Base-by-base conservation (phyloP, 2,888 invertebrate species). In the Pasiphila rectangulata region DNA sequence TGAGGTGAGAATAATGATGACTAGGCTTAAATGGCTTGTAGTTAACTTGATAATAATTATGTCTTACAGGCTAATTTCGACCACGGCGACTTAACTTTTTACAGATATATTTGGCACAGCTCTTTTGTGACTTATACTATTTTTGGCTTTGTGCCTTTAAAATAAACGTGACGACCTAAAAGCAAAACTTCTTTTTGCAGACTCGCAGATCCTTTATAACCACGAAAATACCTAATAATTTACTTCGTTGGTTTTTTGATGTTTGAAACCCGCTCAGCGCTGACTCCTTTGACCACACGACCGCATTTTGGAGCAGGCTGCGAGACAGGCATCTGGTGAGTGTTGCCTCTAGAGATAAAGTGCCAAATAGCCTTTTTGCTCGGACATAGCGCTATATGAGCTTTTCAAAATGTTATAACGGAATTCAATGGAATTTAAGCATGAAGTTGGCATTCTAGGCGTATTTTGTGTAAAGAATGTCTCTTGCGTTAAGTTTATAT, bases 271-370 rank as follows among this genome's bases (percentile, higher is more conserved):
- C 27, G 13, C 7, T 25, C 13, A 3, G 6, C 27, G 16, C 16
- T 9, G 16, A n/a, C 16, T 1, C 23, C 48, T 50, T 50, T 13
- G 36, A 12, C 34, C 57, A 50, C 29, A 36, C 40, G 4, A 0
- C 37, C 39, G 23, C 41, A 59, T 61, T 61, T 64, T 64, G 61
- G 60, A 67, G 60, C 55, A 54, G 48, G 61, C 57, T 63, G 58
- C 60, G 50, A 59, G 63, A 59, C 64, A 61, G 53, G 61, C 64
- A 67, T 71, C 64, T 68, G 62, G 68, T 61, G 68, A 72, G 63
- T 60, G 67, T 56, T 61, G 59, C 67, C 68, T 66, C 67, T 47
- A 34, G 71, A 67, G 72, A 72, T 69, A 64, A 63, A 63, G 59
- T 65, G 64, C 65, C 64, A 65, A 71, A 70, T 70, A 66, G 64